Conservation (phyloP, 2,888 invertebrate genomes). For the Eilema sororculum region DNA sequence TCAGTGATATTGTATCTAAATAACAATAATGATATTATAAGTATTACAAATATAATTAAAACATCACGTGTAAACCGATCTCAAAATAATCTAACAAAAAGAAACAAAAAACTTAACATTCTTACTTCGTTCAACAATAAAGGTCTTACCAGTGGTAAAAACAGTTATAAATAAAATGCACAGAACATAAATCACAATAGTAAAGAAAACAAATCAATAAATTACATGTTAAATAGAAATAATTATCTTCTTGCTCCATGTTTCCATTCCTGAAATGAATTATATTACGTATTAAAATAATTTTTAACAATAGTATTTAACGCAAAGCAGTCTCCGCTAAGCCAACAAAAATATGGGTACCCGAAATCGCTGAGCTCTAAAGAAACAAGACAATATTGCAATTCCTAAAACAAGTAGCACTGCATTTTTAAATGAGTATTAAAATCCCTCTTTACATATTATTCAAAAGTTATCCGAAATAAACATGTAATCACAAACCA, state of each 20-base stretch:
- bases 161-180: conserved; percentile 73
- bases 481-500: background rate
- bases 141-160: conserved; percentile 38
- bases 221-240: conserved; percentile 41
- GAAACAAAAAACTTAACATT: conserved; percentile 46
- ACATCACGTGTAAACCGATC: conserved; percentile 32
- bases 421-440: background rate
- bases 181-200: conserved; percentile 62
- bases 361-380: conserved; percentile 41
- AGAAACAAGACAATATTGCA: background rate
- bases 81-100: conserved; percentile 31
- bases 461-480: background rate
- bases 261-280: conserved; percentile 70
- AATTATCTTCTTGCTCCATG: conserved; percentile 58
- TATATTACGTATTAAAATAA: conserved; percentile 19
- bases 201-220: conserved; percentile 45
- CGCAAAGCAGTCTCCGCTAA: conserved; percentile 34
- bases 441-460: background rate
- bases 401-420: background rate
- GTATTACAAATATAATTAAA: background rate
- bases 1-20: conserved; percentile 13
- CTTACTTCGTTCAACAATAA: conserved; percentile 46
- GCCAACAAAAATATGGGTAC: conserved; percentile 45
- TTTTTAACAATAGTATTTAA: conserved; percentile 2
- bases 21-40: conserved; percentile 6